Evolutionary conservation across 2,888 invertebrate species (phyloP), one percentile per base, ranked within the genome.

Genomic region (Elgonia sp.): DNA sequence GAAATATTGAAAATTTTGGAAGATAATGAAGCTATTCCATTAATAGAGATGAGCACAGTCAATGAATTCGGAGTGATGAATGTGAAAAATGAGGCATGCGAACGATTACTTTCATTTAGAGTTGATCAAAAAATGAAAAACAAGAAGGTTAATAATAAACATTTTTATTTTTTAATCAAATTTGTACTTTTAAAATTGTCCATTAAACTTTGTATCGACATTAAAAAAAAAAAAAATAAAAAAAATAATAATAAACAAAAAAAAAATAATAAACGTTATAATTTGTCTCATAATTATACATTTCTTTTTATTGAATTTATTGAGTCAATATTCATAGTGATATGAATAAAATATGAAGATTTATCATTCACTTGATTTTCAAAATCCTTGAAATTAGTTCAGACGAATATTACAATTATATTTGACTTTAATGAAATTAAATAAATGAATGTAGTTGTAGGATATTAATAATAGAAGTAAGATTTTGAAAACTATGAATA

Each of bases 101-200:
- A 99, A 94, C 96, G 97, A 72, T 95, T 99, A 67, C 95, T 99
- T 39, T 97, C 98, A 0, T 98, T 97, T 94, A 95, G 99, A 63
- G 98, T 99, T 55, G 99, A 99, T 88, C 97, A 97, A 93, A 99
- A 99, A 95, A 97, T 99, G 96, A 97, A 97, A 93, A 97, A 98
- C 0, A 99, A 98, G 95, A 99, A 99, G 95, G 97, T 87, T 10
- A 50, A n/a, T n/a, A n/a, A n/a, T n/a, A n/a, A n/a, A n/a, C n/a
- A n/a, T n/a, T n/a, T n/a, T n/a, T n/a, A n/a, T n/a, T n/a, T n/a
- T n/a, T n/a, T n/a, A n/a, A n/a, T n/a, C n/a, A n/a, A n/a, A n/a
- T n/a, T n/a, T n/a, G n/a, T n/a, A n/a, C n/a, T n/a, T n/a, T n/a
- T n/a, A n/a, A n/a, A n/a, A n/a, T n/a, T n/a, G n/a, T n/a, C n/a